Conservation (phyloP, 2,113 vertebrate species). For the Cygnus atratus region DNA sequence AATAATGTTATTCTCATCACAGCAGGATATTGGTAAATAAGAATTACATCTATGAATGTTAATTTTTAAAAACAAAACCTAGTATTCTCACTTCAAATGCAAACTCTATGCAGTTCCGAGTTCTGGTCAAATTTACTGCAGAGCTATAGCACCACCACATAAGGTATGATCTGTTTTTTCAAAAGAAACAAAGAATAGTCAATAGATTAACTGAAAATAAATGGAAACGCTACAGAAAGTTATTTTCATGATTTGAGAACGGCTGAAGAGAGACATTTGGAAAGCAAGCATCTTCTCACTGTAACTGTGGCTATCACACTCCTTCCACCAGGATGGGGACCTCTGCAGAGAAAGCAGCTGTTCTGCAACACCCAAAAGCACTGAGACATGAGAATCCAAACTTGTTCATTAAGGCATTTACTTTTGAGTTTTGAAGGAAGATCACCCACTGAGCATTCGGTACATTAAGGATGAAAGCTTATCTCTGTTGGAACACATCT, state of each 20-base stretch:
- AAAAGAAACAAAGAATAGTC: neutral
- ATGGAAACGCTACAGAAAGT: neutral
- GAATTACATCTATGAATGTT: slow-evolving; percentile 47
- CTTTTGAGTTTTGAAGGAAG: neutral
- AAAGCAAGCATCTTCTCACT: neutral
- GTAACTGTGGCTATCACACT: neutral
- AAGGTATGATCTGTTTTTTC: neutral
- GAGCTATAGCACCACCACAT: neutral
- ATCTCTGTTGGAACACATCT: neutral
- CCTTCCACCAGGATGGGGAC: neutral
- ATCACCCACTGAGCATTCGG: neutral
- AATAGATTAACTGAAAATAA: neutral
- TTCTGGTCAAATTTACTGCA: neutral
- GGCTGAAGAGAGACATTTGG: neutral
- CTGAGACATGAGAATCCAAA: neutral
- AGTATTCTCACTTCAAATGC: neutral
- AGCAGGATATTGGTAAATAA: slow-evolving; percentile 65
- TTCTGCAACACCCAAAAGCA: neutral
- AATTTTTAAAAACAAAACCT: slow-evolving; percentile 36
- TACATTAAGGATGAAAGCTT: neutral
- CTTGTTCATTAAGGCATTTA: neutral
- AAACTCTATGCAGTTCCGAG: neutral
- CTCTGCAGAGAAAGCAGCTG: neutral
- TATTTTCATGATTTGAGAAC: neutral
- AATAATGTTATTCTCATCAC: slow-evolving; percentile 60